A percentile compares a stretch with the other conserved stretches of the same genome.
These are phyloP conservation scores for Grantiella picta DNA, from an alignment of 2,113 vertebrate species.

Conservation along the genomic window DNA sequence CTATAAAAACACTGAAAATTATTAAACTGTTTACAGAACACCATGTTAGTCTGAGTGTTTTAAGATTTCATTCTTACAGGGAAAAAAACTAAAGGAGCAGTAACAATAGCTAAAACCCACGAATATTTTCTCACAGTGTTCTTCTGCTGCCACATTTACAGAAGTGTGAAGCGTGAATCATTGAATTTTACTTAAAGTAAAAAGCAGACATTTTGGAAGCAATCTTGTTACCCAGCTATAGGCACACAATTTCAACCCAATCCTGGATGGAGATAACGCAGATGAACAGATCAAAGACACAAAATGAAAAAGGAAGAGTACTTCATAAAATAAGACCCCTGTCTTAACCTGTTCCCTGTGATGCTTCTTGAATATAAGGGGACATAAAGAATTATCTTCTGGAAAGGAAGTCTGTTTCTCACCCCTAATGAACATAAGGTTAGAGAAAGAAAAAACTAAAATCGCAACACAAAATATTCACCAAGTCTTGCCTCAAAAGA, in stretches of 20 bases:
- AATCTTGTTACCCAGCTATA: not conserved
- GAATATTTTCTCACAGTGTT: not conserved
- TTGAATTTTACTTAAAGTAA: not conserved
- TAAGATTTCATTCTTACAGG: not conserved
- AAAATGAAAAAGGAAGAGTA: not conserved
- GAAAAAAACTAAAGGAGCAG: not conserved
- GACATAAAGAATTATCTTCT: not conserved
- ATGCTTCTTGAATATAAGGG: not conserved
- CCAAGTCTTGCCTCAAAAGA: not conserved
- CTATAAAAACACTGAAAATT: not conserved
- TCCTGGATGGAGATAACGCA: not conserved
- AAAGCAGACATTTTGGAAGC: not conserved
- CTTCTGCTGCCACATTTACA: not conserved
- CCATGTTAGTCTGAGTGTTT: not conserved
- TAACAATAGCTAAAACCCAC: not conserved
- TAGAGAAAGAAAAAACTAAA: not conserved
- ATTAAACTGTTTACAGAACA: slow-evolving; percentile 6
- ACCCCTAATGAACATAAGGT: not conserved
- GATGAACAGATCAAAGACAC: not conserved
- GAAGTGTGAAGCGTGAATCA: not conserved
- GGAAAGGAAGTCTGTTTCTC: not conserved
- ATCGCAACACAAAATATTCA: not conserved
- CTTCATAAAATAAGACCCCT: not conserved
- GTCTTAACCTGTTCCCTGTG: not conserved
- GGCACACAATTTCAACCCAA: not conserved